Base-by-base conservation (phyloP, 92 coral and sea anemone species). In the Paramuricea clavata region DNA sequence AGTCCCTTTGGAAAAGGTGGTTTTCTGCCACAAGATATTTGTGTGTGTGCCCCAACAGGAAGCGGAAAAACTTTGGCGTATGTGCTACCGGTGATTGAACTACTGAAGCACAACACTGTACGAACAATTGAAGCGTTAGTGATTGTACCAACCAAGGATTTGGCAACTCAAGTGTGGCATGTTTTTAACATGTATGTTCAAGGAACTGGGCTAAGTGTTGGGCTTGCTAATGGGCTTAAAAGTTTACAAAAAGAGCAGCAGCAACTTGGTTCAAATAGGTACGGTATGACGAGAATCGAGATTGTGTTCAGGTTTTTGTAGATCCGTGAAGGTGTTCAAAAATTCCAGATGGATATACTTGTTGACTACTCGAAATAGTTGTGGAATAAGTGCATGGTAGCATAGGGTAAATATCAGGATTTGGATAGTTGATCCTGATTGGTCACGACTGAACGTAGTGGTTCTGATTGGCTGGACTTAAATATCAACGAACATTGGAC, bases 1-100 rank as follows among this genome's bases (percentile, higher is more conserved):
- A 77, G 90, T 25, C 73, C 87, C 5, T 92, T 68, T 67, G 94
- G 98, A 31, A 43, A 64, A 22, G 90, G 94, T 44, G 98, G 97
- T 35, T 94, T 87, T 69, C 69, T 87, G 27, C 98, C 98, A 30
- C 81, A 91, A 31, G 98, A 95, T 74, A 78, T 95, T 32, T 95
- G 98, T 88, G 95, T 95, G 22, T 95, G 94, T 15, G 98, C 98
- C 21, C 98, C 98, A 11, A 95, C 98, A 34, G 98, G 98, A 50
- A 95, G 98, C 83, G 98, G 98, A 19, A 95, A 95, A 88, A 95
- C 98, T 16, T 92, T 95, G 70, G 92, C 98, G 0, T 95, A 95
- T 89, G 98, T 90, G 82, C 57, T 95, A 72, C 98, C 98, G 6
- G 85, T 94, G 34, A 87, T 95, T 30, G 98, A 95, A 71, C 88